These are phyloP conservation scores for Andrena trimmerana DNA, from an alignment of 2,888 invertebrate species.

Conservation along the genomic window DNA sequence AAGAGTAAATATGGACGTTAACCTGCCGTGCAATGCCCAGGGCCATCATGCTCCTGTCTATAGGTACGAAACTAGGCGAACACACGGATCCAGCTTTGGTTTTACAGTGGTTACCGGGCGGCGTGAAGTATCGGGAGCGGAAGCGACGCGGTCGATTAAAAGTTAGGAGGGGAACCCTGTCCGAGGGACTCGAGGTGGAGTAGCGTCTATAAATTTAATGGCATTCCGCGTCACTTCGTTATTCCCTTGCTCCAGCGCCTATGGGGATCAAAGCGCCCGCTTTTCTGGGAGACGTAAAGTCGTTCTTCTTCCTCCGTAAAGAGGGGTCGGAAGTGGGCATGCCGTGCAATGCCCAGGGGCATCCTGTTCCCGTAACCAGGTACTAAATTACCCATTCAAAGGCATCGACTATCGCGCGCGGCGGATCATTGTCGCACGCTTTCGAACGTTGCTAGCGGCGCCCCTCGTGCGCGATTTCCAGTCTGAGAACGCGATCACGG, in stretches of 20 bases:
- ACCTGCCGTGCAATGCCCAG: slow-evolving; percentile 86
- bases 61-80: slow-evolving; percentile 81
- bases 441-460: background rate
- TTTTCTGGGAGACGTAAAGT: slow-evolving; percentile 78
- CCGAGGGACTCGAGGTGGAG: slow-evolving; percentile 39
- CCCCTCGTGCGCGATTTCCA: background rate
- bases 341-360: slow-evolving; percentile 91
- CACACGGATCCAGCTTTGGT: too few species aligned
- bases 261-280: slow-evolving; percentile 80
- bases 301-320: slow-evolving; percentile 74
- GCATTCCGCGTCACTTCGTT: slow-evolving; percentile 46
- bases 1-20: slow-evolving; percentile 79
- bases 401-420: slow-evolving; percentile 28
- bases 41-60: slow-evolving; percentile 85
- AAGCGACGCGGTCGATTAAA: background rate
- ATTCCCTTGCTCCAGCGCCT: slow-evolving; percentile 67
- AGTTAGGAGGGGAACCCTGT: slow-evolving; percentile 68
- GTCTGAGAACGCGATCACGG: slow-evolving; percentile 5
- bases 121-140: background rate
- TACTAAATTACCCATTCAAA: slow-evolving; percentile 82
- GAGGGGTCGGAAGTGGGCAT: slow-evolving; percentile 86
- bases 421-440: slow-evolving; percentile 6
- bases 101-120: background rate
- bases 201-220: slow-evolving; percentile 20
- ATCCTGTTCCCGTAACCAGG: slow-evolving; percentile 91